A percentile compares a stretch with the other conserved stretches of the same genome.
These are phyloP conservation scores for Muraenolepis orangiensis DNA, from an alignment of 2,797 vertebrate genomes.

Conservation along the genomic window DNA sequence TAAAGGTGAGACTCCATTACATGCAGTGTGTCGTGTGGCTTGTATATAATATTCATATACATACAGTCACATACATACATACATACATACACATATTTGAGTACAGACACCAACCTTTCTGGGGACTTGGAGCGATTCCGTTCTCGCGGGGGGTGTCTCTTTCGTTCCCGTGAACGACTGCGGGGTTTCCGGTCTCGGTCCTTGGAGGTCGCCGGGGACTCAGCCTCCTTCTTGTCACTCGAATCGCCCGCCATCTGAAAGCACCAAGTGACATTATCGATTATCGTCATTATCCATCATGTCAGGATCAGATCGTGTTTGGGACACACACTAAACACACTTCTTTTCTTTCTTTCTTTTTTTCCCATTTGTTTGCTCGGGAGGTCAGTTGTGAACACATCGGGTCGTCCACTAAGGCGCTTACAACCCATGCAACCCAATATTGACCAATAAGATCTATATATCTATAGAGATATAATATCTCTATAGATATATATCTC, in stretches of 20 bases:
- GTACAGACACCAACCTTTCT: conserved; percentile 75
- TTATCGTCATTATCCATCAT: background rate
- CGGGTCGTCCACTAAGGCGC: no score
- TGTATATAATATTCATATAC: background rate
- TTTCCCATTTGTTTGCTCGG: no score
- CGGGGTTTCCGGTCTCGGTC: conserved; percentile 71
- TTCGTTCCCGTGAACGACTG: conserved; percentile 83
- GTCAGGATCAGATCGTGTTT: background rate
- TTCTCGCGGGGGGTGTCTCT: conserved; percentile 87
- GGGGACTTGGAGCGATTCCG: conserved; percentile 86
- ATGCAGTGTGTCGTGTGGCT: background rate
- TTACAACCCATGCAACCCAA: no score
- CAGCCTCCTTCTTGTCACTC: conserved; percentile 84
- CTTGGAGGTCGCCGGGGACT: conserved; percentile 77
- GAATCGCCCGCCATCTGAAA: conserved; percentile 90
- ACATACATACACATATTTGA: background rate
- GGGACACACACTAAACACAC: background rate
- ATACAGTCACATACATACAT: no score
- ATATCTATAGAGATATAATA: no score
- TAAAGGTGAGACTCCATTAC: no score
- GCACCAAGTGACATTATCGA: conserved; percentile 5
- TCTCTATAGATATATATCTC: no score
- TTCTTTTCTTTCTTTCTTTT: no score
- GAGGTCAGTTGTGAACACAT: no score
- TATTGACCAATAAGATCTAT: no score